Conservation (phyloP, 2,113 vertebrate species). For the Furnarius figulus region DNA sequence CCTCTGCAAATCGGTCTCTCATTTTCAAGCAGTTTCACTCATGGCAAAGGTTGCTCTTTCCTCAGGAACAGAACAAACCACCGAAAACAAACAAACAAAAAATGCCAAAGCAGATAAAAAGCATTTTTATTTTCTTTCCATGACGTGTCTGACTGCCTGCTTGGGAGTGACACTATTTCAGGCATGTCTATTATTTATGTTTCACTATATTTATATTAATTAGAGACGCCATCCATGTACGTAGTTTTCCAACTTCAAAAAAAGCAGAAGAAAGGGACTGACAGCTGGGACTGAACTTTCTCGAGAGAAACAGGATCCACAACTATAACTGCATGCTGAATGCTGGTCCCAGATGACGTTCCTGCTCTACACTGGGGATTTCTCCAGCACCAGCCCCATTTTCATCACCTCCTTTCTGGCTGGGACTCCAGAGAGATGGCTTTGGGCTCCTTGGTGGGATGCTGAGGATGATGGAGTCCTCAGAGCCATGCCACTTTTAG, state of each 20-base stretch:
- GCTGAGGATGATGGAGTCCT: background rate
- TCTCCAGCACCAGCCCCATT: background rate
- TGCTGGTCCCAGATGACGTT: rapidly evolving
- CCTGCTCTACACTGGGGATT: background rate
- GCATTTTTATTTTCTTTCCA: slow-evolving; percentile 64
- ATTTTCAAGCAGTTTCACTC: background rate
- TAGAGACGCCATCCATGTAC: slow-evolving; percentile 46
- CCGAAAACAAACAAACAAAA: slow-evolving; percentile 51
- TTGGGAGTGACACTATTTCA: slow-evolving; percentile 65
- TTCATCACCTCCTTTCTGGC: background rate
- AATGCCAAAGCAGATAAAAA: slow-evolving; percentile 58
- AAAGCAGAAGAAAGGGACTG: background rate
- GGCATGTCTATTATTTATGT: slow-evolving; percentile 70
- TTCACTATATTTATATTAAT: slow-evolving; percentile 70
- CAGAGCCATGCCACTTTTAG: background rate
- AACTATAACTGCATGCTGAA: rapidly evolving
- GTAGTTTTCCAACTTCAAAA: slow-evolving; percentile 52
- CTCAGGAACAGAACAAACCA: slow-evolving; percentile 24
- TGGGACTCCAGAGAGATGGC: background rate
- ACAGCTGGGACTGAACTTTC: slow-evolving; percentile 3
- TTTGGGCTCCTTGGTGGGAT: background rate
- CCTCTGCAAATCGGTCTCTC: background rate
- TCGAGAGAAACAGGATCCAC: background rate
- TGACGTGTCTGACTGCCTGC: slow-evolving; percentile 32
- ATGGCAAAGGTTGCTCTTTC: slow-evolving; percentile 6